A percentile compares a stretch with the other conserved stretches of the same genome.
Conservation (phyloP, 92 coral and sea anemone genomes). For the Diadumene lineata region DNA sequence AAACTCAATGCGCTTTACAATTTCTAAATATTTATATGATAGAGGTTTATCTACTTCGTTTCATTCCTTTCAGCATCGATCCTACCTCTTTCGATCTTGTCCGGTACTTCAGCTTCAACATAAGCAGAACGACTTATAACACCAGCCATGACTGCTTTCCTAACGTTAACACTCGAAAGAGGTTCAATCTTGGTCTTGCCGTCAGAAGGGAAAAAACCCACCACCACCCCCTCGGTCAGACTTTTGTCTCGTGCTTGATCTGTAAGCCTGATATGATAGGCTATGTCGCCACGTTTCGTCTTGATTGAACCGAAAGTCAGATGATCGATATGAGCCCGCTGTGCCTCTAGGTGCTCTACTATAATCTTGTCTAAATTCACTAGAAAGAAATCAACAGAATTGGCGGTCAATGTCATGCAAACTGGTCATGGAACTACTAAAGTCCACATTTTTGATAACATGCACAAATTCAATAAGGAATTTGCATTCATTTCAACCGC, state of each 20-base stretch:
- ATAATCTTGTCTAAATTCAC: constrained; percentile 40
- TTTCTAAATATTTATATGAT: too few relatives aligned
- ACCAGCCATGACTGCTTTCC: constrained; percentile 90
- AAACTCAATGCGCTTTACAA: too few relatives aligned
- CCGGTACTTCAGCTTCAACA: constrained; percentile 75
- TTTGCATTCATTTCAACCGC: too few relatives aligned
- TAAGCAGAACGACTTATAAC: constrained; percentile 92
- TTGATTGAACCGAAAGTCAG: constrained; percentile 63
- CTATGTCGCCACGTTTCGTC: constrained; percentile 85
- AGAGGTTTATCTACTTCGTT: too few relatives aligned
- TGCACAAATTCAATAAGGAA: too few relatives aligned
- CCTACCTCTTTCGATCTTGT: constrained; percentile 51
- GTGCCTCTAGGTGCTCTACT: constrained; percentile 79
- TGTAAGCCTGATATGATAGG: constrained; percentile 84
- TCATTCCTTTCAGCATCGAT: too few relatives aligned
- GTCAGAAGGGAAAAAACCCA: constrained; percentile 80
- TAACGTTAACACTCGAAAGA: constrained; percentile 62
- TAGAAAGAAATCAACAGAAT: constrained; percentile 5
- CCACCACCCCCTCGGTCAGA: constrained; percentile 89
- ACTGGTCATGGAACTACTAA: too few relatives aligned
- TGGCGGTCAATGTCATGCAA: too few relatives aligned
- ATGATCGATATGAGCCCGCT: constrained; percentile 79
- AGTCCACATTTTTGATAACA: too few relatives aligned
- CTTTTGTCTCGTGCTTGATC: constrained; percentile 54
- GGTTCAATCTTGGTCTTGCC: constrained; percentile 84